Percentiles rank a stretch among this genome's conserved stretches.
Evolutionary conservation across 2,888 invertebrate species (phyloP).

Genomic region (Caenorhabditis plicata): DNA sequence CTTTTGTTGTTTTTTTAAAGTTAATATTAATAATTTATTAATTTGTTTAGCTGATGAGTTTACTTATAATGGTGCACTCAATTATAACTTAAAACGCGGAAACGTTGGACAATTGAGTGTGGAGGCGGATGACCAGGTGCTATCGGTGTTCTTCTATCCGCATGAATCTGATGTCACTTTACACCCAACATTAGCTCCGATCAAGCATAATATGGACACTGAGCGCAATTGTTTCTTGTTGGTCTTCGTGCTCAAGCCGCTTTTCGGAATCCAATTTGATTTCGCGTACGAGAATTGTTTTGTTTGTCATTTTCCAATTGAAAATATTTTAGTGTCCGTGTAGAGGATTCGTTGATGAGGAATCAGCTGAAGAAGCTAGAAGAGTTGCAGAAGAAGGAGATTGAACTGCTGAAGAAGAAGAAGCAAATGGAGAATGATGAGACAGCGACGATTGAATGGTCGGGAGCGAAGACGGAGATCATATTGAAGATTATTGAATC

Average conservation of each 20-base stretch:
- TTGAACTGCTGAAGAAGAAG: background rate
- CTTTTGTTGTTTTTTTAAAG: too few species aligned
- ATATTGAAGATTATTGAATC: background rate
- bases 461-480: background rate
- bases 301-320: too few species aligned
- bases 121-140: slow-evolving; percentile 2
- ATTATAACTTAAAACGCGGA: slow-evolving; percentile 12
- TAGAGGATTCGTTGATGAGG: slow-evolving; percentile 15
- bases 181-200: slow-evolving; percentile 26
- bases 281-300: slow-evolving; percentile 11
- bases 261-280: slow-evolving; percentile 8
- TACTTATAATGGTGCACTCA: too few species aligned
- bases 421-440: background rate
- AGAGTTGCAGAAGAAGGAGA: slow-evolving; percentile 7
- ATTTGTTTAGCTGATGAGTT: too few species aligned
- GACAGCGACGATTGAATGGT: background rate
- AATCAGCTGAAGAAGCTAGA: slow-evolving; percentile 10
- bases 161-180: slow-evolving; percentile 20
- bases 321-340: slow-evolving; percentile 7
- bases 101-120: slow-evolving; percentile 10
- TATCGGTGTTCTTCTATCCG: slow-evolving; percentile 25
- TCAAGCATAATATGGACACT: slow-evolving; percentile 21
- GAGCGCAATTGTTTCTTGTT: slow-evolving; percentile 19
- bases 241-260: slow-evolving; percentile 12
- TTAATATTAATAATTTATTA: too few species aligned